A percentile compares a stretch with the other conserved stretches of the same genome.
Evolutionary conservation across 2,797 vertebrate genomes (phyloP).

Genomic region (Syngnathus acus): DNA sequence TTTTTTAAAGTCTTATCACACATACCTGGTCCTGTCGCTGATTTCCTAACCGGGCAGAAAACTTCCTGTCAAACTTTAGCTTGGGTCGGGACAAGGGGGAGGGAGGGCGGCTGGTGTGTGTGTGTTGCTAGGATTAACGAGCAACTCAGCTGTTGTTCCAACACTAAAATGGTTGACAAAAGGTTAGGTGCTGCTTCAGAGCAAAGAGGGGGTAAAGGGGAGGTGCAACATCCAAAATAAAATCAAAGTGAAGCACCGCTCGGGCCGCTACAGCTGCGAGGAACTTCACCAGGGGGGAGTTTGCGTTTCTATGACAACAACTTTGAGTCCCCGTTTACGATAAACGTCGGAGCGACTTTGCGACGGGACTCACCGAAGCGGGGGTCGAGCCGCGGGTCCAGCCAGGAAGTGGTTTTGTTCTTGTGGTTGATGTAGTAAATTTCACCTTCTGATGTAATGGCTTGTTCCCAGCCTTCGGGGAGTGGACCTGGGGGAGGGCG

Average conservation of each 20-base stretch:
- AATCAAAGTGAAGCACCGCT: not conserved
- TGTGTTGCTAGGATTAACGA: conserved; percentile 43
- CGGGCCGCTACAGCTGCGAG: not conserved
- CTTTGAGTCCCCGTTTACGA: not conserved
- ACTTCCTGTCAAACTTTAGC: conserved; percentile 49
- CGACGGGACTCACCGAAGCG: conserved; percentile 81
- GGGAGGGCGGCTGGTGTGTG: not conserved
- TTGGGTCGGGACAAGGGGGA: not conserved
- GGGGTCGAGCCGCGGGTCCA: conserved; percentile 95
- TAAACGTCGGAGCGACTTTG: not conserved
- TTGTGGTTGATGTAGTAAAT: conserved; percentile 99
- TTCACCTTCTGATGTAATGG: conserved; percentile 95
- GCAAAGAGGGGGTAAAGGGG: conserved; percentile 29
- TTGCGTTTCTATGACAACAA: not conserved
- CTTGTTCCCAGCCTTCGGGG: conserved; percentile 98
- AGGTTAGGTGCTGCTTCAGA: conserved; percentile 45
- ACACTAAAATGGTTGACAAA: conserved; percentile 64
- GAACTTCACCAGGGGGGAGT: not conserved
- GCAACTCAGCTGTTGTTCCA: conserved; percentile 62
- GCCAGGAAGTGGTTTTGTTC: conserved; percentile 98
- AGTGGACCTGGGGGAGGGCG: conserved; percentile 77
- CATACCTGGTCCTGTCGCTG: conserved; percentile 46
- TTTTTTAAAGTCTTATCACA: conserved; percentile 23
- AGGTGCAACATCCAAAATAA: conserved; percentile 18
- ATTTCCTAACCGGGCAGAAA: conserved; percentile 28